Conservation (phyloP, 2,888 invertebrate species). For the Netelia melanura region DNA sequence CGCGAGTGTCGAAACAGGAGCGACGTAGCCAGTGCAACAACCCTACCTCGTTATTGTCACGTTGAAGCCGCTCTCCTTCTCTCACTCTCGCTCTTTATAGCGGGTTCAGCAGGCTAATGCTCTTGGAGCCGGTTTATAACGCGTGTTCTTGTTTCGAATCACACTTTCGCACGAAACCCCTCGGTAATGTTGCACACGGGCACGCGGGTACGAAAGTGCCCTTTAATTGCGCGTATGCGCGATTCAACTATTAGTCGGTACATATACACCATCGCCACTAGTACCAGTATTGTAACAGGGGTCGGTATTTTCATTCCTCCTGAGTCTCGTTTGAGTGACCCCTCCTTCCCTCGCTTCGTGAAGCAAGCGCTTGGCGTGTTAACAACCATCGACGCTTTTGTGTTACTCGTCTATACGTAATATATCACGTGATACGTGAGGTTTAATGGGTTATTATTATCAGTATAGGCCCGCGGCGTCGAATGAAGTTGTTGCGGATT, state of each 20-base stretch:
- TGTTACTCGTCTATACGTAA: conserved; percentile 34
- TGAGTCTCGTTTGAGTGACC: conserved; percentile 48
- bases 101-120: conserved; percentile 17
- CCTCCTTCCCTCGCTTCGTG: conserved; percentile 1
- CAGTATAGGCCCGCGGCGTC: conserved; percentile 69
- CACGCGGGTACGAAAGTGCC: neutral
- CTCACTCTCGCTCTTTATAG: neutral
- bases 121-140: conserved; percentile 31
- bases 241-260: neutral
- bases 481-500: conserved; percentile 79
- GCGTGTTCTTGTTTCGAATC: conserved; percentile 36
- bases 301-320: conserved; percentile 55
- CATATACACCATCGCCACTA: neutral
- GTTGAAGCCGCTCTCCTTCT: neutral
- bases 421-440: conserved; percentile 77
- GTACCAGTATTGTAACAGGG: neutral
- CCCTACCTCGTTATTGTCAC: neutral
- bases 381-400: conserved; percentile 72
- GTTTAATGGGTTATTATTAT: conserved; percentile 79
- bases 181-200: neutral
- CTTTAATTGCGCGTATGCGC: conserved; percentile 21
- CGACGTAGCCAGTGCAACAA: neutral
- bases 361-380: conserved; percentile 74
- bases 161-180: conserved; percentile 54
- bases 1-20: neutral